Base-by-base conservation (phyloP, 2,797 vertebrate species). In the Tauraco hartlaubi region DNA sequence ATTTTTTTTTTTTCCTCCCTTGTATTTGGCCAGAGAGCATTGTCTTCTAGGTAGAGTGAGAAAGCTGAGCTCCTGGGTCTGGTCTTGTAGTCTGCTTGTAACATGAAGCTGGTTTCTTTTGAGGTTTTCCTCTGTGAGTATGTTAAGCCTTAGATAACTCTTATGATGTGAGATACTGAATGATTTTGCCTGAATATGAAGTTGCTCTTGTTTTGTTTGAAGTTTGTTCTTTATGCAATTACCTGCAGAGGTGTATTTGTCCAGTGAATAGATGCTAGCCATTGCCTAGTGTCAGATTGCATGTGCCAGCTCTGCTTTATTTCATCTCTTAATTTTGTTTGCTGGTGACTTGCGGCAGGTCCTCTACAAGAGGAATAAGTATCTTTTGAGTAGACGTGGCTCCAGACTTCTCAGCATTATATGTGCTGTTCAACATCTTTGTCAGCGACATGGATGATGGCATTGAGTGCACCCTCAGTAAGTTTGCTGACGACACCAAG, bases 21-120 rank as follows among this genome's bases (percentile, higher is more conserved):
- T 62, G 1, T 1, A 1, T 3, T 1, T 33, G 1, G 5, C 2
- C 0, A 8, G 12, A 4, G 0, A 46, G 1, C 1, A 4, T 1
- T 39, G 10, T 2, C 2, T 51, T 83, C 21, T 25, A 9, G 5
- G 5, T 5, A 2, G 5, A 20, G 15, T 9, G 5, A 41, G 51
- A 51, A 39, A 33, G 22, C 1, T 0, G 2, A 6, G 5, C 3
- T 26, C 0, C 0, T 74, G 15, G 5, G 4, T 43, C 1, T 68
- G 25, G 2, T 31, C 1, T 37, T 56, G 33, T 16, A 29, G 29
- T 1, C 6, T 52, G 7, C 1, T 15, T 25, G 18, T 19, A n/a
- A 5, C 10, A 5, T 4, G 13, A 69, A 48, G 12, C 8, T 77
- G 64, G 35, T 2, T 21, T 26, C 16, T 73, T 35, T 20, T 22